Base-by-base conservation (phyloP, 1,140 invertebrate genomes). In the Onthophagus taurus region DNA sequence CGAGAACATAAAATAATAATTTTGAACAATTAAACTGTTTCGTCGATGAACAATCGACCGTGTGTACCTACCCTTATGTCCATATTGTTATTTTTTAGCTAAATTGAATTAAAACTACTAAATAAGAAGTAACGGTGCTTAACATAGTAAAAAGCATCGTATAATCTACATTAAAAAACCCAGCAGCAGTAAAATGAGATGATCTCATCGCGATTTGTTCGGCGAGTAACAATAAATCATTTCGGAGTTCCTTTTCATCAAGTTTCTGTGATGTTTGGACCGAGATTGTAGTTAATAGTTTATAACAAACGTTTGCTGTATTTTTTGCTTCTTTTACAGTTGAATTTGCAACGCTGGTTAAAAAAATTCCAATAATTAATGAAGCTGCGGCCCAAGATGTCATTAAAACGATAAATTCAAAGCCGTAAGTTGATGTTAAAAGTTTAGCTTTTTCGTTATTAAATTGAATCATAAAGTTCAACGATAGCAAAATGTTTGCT, bases 111-210 rank as follows among this genome's bases (percentile, higher is more conserved):
- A 41, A 26, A 1, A 41, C 38, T 1, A 41, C 38, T 7, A 41
- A 12, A 29, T 41, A 41, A 14, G 38, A 41, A 17, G 38, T 34
- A n/a, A 44, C 35, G 2, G 42, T 21, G 13, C 42, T 17, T 20
- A 44, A 16, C 7, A 44, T 21, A 0, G 42, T 44, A n/a, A 33
- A 34, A 9, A 44, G 8, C 31, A 34, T 34, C 7, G 31, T 44
- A 24, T 44, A 44, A 26, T 44, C 42, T 8, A 44, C 20, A 34
- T 20, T 35, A 9, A 44, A 44, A 31, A 44, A 34, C 1, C 42
- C 42, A 2, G 42, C 42, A 7, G 42, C 42, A n/a, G 42, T 18
- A 34, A 44, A 44, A 16, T 11, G n/a, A 2, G 42, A 31, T 5
- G 30, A 34, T 14, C 30, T 44, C n/a, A 34, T 11, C 8, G 42